phyloP scores from a whole-genome alignment of 2,888 invertebrate species.

The Lysandra coridon region DNA sequence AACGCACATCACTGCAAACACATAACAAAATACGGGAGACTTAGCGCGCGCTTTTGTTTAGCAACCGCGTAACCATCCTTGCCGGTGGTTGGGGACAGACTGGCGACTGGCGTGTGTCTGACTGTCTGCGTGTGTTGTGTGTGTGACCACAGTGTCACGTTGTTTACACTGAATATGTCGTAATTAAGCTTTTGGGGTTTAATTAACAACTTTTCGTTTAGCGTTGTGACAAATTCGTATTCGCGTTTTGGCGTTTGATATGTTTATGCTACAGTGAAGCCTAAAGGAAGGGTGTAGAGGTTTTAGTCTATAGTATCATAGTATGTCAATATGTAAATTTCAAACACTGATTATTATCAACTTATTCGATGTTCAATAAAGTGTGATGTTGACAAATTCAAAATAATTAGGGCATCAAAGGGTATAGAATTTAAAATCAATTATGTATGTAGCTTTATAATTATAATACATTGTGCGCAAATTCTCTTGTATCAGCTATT shows the following conservation, averaged over 20 bases:
- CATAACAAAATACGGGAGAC: constrained; percentile 34
- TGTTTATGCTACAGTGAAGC: constrained; percentile 1
- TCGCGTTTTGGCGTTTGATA: constrained; percentile 28
- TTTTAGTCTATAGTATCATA: no score
- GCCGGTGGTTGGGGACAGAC: constrained; percentile 50
- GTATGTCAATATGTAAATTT: no score
- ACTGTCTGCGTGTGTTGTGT: constrained; percentile 33
- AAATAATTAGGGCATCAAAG: no score
- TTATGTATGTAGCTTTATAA: no score
- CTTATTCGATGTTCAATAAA: no score
- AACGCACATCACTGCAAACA: constrained; percentile 59
- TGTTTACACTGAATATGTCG: constrained; percentile 36
- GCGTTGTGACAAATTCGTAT: background rate
- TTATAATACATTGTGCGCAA: no score
- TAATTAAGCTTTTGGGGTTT: constrained; percentile 44
- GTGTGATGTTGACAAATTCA: no score
- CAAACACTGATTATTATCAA: no score
- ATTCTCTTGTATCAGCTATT: no score
- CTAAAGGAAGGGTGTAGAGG: background rate
- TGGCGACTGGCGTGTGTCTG: constrained; percentile 52
- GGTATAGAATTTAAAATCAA: no score
- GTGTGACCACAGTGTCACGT: constrained; percentile 30
- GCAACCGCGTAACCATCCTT: constrained; percentile 39
- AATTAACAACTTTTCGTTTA: constrained; percentile 40
- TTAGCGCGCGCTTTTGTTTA: constrained; percentile 26